phyloP scores from a whole-genome alignment of 2,888 invertebrate species.

The Tinea pellionella region DNA sequence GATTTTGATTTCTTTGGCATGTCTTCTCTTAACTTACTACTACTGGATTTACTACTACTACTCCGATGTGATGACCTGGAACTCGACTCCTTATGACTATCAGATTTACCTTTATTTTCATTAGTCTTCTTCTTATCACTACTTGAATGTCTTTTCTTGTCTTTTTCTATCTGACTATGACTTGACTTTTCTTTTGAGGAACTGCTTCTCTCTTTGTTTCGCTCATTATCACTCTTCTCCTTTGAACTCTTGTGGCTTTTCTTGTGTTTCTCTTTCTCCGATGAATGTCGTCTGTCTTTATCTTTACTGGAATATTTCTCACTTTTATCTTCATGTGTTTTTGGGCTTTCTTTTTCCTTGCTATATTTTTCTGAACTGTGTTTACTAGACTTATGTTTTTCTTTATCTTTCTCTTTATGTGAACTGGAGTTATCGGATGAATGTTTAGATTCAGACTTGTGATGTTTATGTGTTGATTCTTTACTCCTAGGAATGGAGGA shows the following conservation, averaged over 20 bases:
- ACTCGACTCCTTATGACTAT: constrained; percentile 32
- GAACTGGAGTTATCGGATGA: constrained; percentile 27
- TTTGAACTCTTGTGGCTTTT: constrained; percentile 17
- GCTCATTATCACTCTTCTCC: constrained; percentile 40
- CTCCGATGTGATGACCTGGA: constrained; percentile 35
- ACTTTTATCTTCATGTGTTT: constrained; percentile 29
- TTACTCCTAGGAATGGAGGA: not conserved
- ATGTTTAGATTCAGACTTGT: constrained; percentile 29
- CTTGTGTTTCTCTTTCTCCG: constrained; percentile 28
- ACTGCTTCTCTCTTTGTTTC: constrained; percentile 42
- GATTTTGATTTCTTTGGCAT: constrained; percentile 53
- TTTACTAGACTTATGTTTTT: not conserved
- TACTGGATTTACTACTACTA: constrained; percentile 32
- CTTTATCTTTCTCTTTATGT: constrained; percentile 23
- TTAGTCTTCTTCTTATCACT: constrained; percentile 24
- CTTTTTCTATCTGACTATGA: constrained; percentile 30
- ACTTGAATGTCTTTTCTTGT: constrained; percentile 40
- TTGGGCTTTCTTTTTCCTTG: constrained; percentile 17
- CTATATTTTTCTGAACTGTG: not conserved
- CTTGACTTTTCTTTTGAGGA: constrained; percentile 50
- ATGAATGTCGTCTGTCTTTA: constrained; percentile 21
- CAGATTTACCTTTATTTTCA: constrained; percentile 34
- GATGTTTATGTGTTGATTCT: constrained; percentile 27
- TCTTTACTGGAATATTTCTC: constrained; percentile 20
- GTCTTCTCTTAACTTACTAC: constrained; percentile 37